Base-by-base conservation (phyloP, 2,888 invertebrate species). In the Dicycla oo region DNA sequence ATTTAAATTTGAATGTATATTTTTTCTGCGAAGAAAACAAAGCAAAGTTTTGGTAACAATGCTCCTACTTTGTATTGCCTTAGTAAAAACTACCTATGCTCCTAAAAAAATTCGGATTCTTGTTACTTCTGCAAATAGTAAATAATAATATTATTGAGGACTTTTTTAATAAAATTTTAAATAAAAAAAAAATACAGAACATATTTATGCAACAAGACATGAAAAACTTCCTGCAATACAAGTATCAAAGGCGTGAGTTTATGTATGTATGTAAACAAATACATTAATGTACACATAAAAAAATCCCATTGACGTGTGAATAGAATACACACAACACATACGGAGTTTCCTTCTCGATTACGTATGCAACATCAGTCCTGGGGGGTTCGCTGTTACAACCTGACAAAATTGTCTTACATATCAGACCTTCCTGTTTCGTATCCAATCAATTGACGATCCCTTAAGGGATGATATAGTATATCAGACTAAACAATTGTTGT, bases 371-470 rank as follows among this genome's bases (percentile, higher is more conserved):
- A 49, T 69, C 67, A 80, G 63, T 65, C 73, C 69, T 73, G 47
- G 58, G 68, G 69, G 74, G 61, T 71, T 69, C 49, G 62, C 51
- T 64, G 82, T 80, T 82, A 78, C 76, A 80, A 75, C 56, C 80
- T 80, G 81, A 85, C 85, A 88, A 30, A 4, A 87, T 84, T 64
- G 80, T 81, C 68, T 68, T 63, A 80, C 75, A 69, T 69, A 78
- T 75, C 75, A 75, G 54, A 79, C 80, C 81, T 77, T 80, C 85
- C 82, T 84, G 85, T 87, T 88, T 86, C 80, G 80, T 75, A 88
- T 86, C 78, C 83, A 86, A 89, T 89, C 88, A 88, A 86, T 85
- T 82, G 73, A 40, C 47, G 45, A 72, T 69, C 80, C 78, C 80
- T 78, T 75, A 77, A 75, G 79, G 57, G 79, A 57, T 78, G 18